These are phyloP conservation scores for Bombylius discolor DNA, from an alignment of 2,888 invertebrate genomes.

Conservation along the genomic window DNA sequence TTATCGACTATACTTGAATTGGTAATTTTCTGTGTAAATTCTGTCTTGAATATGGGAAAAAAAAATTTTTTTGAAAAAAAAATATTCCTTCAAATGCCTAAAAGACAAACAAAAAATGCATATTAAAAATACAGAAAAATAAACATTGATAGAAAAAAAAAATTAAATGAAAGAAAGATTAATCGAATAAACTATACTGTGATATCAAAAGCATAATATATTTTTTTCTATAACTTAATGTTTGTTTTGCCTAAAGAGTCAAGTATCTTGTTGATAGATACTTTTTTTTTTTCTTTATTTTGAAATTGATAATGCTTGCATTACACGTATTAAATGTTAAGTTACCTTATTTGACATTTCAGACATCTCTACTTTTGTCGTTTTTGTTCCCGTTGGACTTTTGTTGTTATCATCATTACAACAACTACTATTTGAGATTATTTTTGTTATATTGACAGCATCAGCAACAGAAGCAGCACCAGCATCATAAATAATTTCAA, in stretches of 20 bases:
- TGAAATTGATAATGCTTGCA: not conserved
- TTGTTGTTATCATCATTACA: conserved; percentile 1
- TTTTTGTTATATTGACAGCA: not conserved
- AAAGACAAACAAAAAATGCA: not conserved
- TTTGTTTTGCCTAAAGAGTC: not conserved
- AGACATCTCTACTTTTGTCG: not conserved
- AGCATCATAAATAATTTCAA: not conserved
- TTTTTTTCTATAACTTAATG: not conserved
- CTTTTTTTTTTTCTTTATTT: too few relatives aligned
- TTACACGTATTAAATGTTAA: not conserved
- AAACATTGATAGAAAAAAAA: too few relatives aligned
- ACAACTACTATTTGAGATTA: conserved; percentile 3
- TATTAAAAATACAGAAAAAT: not conserved
- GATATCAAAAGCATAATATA: not conserved
- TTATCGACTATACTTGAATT: too few relatives aligned
- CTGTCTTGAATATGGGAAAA: too few relatives aligned
- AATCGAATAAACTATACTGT: too few relatives aligned
- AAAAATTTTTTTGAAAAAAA: too few relatives aligned
- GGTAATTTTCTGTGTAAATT: too few relatives aligned
- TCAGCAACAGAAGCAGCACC: not conserved
- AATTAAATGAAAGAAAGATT: too few relatives aligned
- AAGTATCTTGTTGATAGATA: too few relatives aligned
- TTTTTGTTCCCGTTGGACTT: conserved; percentile 3
- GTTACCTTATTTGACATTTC: conserved; percentile 7
- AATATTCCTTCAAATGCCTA: too few relatives aligned